Conservation (phyloP, 1,140 invertebrate genomes). For the Aphis craccivora region DNA sequence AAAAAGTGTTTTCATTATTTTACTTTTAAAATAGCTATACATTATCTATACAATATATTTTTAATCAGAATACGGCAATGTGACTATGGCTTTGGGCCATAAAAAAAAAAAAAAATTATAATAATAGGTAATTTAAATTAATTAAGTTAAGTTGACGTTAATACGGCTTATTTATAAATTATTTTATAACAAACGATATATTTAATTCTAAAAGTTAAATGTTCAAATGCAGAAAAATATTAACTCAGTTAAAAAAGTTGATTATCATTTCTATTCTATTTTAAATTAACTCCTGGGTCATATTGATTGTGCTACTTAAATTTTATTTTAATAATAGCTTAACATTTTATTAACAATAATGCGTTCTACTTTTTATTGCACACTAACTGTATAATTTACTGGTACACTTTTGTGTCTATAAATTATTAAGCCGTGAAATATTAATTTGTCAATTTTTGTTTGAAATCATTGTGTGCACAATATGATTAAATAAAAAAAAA, state of each 20-base stretch:
- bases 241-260: neutral
- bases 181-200: neutral
- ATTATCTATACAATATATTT: neutral
- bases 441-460: neutral
- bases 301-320: neutral
- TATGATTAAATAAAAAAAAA: too few species aligned
- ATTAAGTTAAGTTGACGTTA: neutral
- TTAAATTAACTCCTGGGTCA: neutral
- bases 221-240: neutral
- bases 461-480: neutral
- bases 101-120: neutral
- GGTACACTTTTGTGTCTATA: neutral
- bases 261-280: neutral
- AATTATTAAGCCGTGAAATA: neutral
- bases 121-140: neutral
- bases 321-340: neutral
- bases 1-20: neutral
- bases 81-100: neutral
- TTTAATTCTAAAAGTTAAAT: neutral
- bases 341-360: neutral
- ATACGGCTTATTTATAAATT: neutral
- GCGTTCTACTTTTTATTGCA: neutral
- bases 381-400: neutral
- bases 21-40: neutral
- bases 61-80: neutral